A percentile compares a stretch with the other conserved stretches of the same genome.
Conservation (phyloP, 1,140 invertebrate species). For the Nasonia giraulti region DNA sequence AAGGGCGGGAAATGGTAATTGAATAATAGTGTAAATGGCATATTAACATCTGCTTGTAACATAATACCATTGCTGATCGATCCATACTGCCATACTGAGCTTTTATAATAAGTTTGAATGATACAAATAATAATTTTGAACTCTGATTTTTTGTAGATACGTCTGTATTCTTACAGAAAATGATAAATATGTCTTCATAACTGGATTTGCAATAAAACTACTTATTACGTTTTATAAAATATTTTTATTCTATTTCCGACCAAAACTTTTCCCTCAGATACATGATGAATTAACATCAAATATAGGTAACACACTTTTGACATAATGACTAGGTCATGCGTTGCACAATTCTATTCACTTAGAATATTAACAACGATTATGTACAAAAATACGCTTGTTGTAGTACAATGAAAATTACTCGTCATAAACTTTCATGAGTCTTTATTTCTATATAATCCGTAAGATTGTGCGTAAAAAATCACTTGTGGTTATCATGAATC, state of each 20-base stretch:
- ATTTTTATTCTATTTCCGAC: conserved; percentile 62
- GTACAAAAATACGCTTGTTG: conserved; percentile 68
- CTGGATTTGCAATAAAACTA: conserved; percentile 40
- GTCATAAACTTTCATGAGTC: background rate
- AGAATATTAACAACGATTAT: conserved; percentile 65
- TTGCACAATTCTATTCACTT: conserved; percentile 63
- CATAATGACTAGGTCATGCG: conserved; percentile 69
- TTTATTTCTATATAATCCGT: background rate
- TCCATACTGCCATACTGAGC: conserved; percentile 5
- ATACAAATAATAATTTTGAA: conserved; percentile 9
- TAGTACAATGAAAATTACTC: conserved; percentile 2
- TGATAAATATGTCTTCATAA: conserved; percentile 20
- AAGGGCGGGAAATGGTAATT: conserved; percentile 75
- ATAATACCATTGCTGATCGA: background rate
- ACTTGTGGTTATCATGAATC: conserved; percentile 4
- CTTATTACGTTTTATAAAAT: conserved; percentile 65
- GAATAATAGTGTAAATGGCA: background rate
- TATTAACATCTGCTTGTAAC: background rate
- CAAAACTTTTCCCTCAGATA: conserved; percentile 53
- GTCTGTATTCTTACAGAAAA: conserved; percentile 15
- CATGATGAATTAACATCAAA: conserved; percentile 65
- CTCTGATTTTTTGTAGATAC: conserved; percentile 31
- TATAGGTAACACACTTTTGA: conserved; percentile 67
- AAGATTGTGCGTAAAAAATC: conserved; percentile 40
- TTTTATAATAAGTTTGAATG: conserved; percentile 9